phyloP scores from a whole-genome alignment of 2,113 vertebrate species.

The Raja brachyura region DNA sequence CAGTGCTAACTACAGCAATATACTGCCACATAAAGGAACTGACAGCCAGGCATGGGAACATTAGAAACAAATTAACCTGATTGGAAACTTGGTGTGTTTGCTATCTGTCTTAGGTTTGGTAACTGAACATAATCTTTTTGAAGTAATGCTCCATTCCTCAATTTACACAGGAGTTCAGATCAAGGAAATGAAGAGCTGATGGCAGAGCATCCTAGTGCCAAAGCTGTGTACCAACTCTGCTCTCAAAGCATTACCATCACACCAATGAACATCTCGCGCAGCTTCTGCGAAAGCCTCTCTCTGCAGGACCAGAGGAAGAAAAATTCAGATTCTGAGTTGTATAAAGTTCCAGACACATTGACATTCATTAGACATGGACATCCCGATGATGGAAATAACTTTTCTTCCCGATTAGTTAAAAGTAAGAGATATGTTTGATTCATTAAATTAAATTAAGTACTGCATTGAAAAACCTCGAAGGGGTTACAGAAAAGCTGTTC shows the following conservation, averaged over 20 bases:
- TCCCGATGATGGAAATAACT: background rate
- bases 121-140: background rate
- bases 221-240: background rate
- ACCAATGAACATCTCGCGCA: background rate
- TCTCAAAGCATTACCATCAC: background rate
- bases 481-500: background rate
- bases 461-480: background rate
- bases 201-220: background rate
- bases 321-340: background rate
- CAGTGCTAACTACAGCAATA: background rate
- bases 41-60: background rate
- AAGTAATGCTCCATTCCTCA: background rate
- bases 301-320: background rate
- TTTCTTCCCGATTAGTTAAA: background rate
- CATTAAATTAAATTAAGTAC: background rate
- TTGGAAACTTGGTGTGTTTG: background rate
- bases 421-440: background rate
- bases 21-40: background rate
- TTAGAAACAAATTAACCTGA: background rate
- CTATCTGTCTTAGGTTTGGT: background rate
- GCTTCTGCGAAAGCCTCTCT: background rate
- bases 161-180: conserved; percentile 26
- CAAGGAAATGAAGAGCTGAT: background rate
- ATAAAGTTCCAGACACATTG: background rate
- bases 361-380: background rate